phyloP scores from a whole-genome alignment of 2,888 invertebrate genomes.

The Hanleya hanleyi region DNA sequence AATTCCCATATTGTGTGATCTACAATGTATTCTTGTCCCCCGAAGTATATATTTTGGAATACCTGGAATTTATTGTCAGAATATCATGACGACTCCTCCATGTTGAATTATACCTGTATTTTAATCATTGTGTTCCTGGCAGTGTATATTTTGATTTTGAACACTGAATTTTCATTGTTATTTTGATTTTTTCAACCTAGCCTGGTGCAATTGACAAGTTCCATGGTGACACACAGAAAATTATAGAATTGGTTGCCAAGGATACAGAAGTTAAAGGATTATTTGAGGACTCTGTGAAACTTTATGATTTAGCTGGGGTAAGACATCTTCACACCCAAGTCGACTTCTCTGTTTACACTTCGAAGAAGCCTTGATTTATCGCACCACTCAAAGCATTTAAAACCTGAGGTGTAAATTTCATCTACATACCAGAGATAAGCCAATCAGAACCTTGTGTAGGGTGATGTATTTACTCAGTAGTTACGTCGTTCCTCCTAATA shows the following conservation, averaged over 20 bases:
- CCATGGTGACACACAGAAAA: slow-evolving; percentile 76
- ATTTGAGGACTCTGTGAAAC: slow-evolving; percentile 91
- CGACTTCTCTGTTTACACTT: too few relatives aligned
- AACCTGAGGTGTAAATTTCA: too few relatives aligned
- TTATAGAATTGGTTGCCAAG: slow-evolving; percentile 82
- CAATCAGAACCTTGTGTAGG: too few relatives aligned
- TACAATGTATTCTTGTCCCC: too few relatives aligned
- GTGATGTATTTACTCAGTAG: too few relatives aligned
- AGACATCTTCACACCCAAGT: slow-evolving; percentile 10
- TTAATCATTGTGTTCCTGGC: neutral
- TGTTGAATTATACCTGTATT: neutral
- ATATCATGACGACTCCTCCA: neutral
- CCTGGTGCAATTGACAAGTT: slow-evolving; percentile 88
- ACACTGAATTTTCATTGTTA: neutral
- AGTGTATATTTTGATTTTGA: neutral
- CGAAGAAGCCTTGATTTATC: too few relatives aligned
- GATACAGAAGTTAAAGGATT: slow-evolving; percentile 86
- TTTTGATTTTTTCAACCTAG: slow-evolving; percentile 39
- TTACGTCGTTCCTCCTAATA: too few relatives aligned
- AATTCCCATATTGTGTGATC: too few relatives aligned
- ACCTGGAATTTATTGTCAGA: too few relatives aligned
- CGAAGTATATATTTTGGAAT: too few relatives aligned
- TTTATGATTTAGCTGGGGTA: slow-evolving; percentile 92
- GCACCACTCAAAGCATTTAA: too few relatives aligned
- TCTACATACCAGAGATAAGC: too few relatives aligned